Percentiles rank a stretch among this genome's conserved stretches.
phyloP scores from a whole-genome alignment of 2,888 invertebrate species.

The Hyposoter didymator region DNA sequence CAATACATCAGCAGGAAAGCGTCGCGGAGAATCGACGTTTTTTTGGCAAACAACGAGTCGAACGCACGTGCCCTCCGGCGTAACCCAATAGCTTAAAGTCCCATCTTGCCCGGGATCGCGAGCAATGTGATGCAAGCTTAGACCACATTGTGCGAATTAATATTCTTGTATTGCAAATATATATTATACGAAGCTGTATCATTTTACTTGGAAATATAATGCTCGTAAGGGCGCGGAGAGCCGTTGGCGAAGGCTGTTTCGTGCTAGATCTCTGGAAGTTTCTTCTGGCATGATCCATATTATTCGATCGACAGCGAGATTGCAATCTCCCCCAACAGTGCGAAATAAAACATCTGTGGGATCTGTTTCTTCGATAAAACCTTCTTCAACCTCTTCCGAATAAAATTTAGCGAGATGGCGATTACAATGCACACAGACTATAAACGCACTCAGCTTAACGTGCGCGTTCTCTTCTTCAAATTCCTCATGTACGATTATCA shows the following conservation, averaged over 20 bases:
- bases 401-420: slow-evolving; percentile 57
- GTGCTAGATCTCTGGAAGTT: background rate
- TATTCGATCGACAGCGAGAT: slow-evolving; percentile 63
- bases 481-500: slow-evolving; percentile 46
- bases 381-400: slow-evolving; percentile 32
- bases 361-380: slow-evolving; percentile 45
- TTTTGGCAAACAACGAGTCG: slow-evolving; percentile 63
- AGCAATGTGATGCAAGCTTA: slow-evolving; percentile 51
- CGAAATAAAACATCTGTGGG: slow-evolving; percentile 28
- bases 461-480: slow-evolving; percentile 15
- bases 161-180: slow-evolving; percentile 63
- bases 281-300: slow-evolving; percentile 54
- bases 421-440: slow-evolving; percentile 49
- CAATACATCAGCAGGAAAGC: background rate
- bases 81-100: slow-evolving; percentile 74
- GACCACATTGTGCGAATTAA: slow-evolving; percentile 69
- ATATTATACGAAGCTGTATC: slow-evolving; percentile 49
- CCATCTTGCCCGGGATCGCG: slow-evolving; percentile 25
- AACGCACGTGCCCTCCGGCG: slow-evolving; percentile 70
- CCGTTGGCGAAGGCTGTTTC: slow-evolving; percentile 51
- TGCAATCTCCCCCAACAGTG: slow-evolving; percentile 47
- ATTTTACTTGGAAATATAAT: slow-evolving; percentile 63
- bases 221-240: slow-evolving; percentile 52
- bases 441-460: background rate
- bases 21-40: slow-evolving; percentile 39